phyloP scores from a whole-genome alignment of 2,113 vertebrate species.

The Cyprinodon variegatus region DNA sequence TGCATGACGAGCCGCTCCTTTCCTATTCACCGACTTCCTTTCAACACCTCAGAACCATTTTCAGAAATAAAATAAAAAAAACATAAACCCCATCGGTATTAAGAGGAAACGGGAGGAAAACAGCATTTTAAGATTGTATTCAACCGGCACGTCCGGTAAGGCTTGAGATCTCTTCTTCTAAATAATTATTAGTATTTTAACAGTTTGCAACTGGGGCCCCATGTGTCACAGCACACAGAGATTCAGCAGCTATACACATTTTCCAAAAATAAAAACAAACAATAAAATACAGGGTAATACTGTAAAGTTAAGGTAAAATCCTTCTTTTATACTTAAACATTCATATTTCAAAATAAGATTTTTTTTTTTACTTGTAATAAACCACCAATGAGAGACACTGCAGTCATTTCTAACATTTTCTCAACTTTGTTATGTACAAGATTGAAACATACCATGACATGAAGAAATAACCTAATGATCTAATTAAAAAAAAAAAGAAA shows the following conservation, averaged over 20 bases:
- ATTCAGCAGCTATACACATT: conserved; percentile 27
- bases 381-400: conserved; percentile 35
- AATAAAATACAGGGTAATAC: conserved; percentile 49
- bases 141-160: conserved; percentile 44
- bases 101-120: conserved; percentile 24
- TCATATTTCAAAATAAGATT: conserved; percentile 70
- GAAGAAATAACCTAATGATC: conserved; percentile 56
- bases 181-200: conserved; percentile 20
- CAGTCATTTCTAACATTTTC: conserved; percentile 63
- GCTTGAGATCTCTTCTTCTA: conserved; percentile 35
- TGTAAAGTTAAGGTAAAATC: conserved; percentile 53
- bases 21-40: conserved; percentile 27
- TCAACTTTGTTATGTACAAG: conserved; percentile 78
- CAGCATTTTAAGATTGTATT: conserved; percentile 35
- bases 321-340: conserved; percentile 52
- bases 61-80: background rate
- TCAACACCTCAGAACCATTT: background rate
- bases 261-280: conserved; percentile 32
- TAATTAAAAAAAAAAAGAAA: conserved; percentile 50
- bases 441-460: conserved; percentile 76
- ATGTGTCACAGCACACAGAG: conserved; percentile 20
- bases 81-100: conserved; percentile 8
- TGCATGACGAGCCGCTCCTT: conserved; percentile 23
- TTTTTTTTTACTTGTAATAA: conserved; percentile 40
- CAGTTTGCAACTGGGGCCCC: conserved; percentile 35